Percentiles rank a stretch among this genome's conserved stretches.
These are phyloP conservation scores for Aleiodes sp. DNA, from an alignment of 1,140 invertebrate genomes.

Conservation along the genomic window DNA sequence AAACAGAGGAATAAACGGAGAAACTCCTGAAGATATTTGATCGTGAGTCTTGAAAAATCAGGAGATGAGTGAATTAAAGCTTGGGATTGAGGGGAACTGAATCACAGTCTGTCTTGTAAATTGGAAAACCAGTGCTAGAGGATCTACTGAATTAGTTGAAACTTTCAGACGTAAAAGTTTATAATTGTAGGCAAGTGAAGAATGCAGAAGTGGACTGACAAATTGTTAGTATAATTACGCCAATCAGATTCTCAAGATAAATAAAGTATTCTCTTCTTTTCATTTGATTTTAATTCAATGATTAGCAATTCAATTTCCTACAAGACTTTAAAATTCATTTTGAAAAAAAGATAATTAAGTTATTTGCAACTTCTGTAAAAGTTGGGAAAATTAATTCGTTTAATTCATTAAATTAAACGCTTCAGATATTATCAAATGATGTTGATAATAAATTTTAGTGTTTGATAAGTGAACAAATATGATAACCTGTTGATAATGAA, in stretches of 20 bases:
- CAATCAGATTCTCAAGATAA: background rate
- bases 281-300: too few species aligned
- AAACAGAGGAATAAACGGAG: background rate
- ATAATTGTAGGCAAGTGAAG: background rate
- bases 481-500: conserved; percentile 36
- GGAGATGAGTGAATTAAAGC: background rate
- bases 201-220: background rate
- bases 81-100: background rate
- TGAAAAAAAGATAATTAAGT: too few species aligned
- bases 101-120: background rate
- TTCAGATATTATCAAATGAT: too few species aligned
- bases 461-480: conserved; percentile 26
- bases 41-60: background rate
- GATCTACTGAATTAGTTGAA: background rate
- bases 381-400: too few species aligned
- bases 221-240: background rate
- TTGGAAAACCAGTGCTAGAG: background rate
- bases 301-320: too few species aligned
- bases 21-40: background rate
- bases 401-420: too few species aligned
- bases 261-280: too few species aligned
- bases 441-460: background rate
- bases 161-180: background rate
- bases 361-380: too few species aligned
- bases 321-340: too few species aligned